Evolutionary conservation across 2,888 invertebrate genomes (phyloP).

Genomic region (Mechanitis mazaeus): DNA sequence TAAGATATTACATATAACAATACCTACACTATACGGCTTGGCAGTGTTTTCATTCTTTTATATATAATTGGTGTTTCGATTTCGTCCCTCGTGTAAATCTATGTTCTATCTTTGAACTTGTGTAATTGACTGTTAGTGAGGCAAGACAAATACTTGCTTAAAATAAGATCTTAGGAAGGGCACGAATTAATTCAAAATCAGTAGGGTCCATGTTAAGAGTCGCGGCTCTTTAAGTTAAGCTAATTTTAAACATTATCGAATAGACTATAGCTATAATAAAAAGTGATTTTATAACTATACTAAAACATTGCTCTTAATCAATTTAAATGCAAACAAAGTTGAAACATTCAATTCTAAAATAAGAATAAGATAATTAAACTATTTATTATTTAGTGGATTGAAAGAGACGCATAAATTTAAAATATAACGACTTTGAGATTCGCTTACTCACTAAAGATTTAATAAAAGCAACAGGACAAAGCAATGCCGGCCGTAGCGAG

Average conservation of each 20-base stretch:
- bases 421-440: constrained; percentile 45
- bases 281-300: constrained; percentile 22
- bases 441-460: constrained; percentile 49
- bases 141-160: constrained; percentile 13
- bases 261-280: constrained; percentile 20
- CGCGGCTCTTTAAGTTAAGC: neutral
- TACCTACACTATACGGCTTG: constrained; percentile 30
- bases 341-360: neutral
- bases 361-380: neutral
- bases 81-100: constrained; percentile 23
- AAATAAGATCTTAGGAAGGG: constrained; percentile 16
- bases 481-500: constrained; percentile 36
- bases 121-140: constrained; percentile 31
- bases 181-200: constrained; percentile 12
- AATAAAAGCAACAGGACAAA: constrained; percentile 53
- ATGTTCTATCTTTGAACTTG: constrained; percentile 35
- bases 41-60: constrained; percentile 36
- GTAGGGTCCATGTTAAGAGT: too few relatives aligned
- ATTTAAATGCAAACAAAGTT: constrained; percentile 20
- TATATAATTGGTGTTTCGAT: constrained; percentile 37
- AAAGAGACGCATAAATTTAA: constrained; percentile 13
- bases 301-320: constrained; percentile 21
- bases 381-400: too few relatives aligned
- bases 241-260: constrained; percentile 8
- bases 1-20: constrained; percentile 30